phyloP scores from a whole-genome alignment of 2,888 invertebrate species.

The Laspeyria flexula region DNA sequence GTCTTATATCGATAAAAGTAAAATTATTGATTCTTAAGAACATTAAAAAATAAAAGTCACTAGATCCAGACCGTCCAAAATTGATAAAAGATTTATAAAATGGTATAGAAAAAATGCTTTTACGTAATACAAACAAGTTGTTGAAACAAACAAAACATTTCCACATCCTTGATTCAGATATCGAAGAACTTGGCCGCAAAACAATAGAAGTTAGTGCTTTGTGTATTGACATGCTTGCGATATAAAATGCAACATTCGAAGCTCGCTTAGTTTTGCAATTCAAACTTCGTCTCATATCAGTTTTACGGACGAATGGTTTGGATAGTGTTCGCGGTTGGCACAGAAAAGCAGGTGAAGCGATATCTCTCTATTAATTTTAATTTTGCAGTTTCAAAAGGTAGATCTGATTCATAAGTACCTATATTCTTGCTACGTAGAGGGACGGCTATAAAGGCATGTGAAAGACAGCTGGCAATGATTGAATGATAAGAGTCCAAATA shows the following conservation, averaged over 20 bases:
- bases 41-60: no score
- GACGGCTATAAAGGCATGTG: no score
- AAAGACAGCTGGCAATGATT: no score
- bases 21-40: no score
- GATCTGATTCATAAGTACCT: no score
- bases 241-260: constrained; percentile 52
- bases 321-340: constrained; percentile 38
- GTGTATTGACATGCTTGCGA: constrained; percentile 46
- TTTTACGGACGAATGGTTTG: constrained; percentile 72
- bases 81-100: no score
- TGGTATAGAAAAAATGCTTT: no score
- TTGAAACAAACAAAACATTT: neutral
- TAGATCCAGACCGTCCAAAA: no score
- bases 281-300: constrained; percentile 80
- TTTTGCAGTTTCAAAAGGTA: neutral
- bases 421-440: no score
- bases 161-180: constrained; percentile 15
- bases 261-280: constrained; percentile 77
- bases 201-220: constrained; percentile 31
- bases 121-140: no score
- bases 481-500: no score
- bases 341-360: constrained; percentile 15
- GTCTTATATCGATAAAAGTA: no score
- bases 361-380: neutral
- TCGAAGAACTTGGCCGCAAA: constrained; percentile 33